Base-by-base conservation (phyloP, 2,888 invertebrate genomes). In the Achlya flavicornis region DNA sequence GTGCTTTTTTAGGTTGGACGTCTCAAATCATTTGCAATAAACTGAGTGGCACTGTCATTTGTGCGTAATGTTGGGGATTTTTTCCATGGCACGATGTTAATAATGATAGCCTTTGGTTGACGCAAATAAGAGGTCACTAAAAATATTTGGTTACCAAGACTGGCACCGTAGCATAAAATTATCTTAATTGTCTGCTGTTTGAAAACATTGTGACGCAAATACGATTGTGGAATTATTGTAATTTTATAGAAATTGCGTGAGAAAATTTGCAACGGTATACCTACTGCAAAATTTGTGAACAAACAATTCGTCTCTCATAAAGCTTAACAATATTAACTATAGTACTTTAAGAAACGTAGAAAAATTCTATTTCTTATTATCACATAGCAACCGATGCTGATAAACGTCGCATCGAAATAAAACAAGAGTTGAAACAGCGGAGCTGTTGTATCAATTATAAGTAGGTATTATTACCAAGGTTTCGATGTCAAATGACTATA, bases 61-160 rank as follows among this genome's bases (percentile, higher is more conserved):
- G n/a, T n/a, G n/a, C n/a, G n/a, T n/a, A n/a, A n/a, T n/a, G n/a
- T n/a, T n/a, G n/a, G n/a, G n/a, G n/a, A n/a, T n/a, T n/a, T n/a
- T n/a, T n/a, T n/a, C 53, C 12, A 68, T 70, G 64, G 63, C 68
- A 57, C 66, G 64, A 76, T 72, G 57, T 65, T 41, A 64, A 69
- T 16, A 62, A 41, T 26, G 86, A 86, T 87, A 87, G 79, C 84
- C 85, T 85, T 66, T 75, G 68, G 75, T 79, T 88, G 86, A 88
- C 88, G 87, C 68, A 84, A 79, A 61, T 65, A 72, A 53, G 64
- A 76, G 87, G 83, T 87, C 83, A 84, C 68, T 57, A 62, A 69
- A 77, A 80, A 78, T 70, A 73, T 80, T 82, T 76, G 67, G 81
- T 77, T 76, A 74, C 72, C 70, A 73, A 70, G 71, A 68, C 48